Base-by-base conservation (phyloP, 2,113 vertebrate genomes). In the Engraulis encrasicolus region DNA sequence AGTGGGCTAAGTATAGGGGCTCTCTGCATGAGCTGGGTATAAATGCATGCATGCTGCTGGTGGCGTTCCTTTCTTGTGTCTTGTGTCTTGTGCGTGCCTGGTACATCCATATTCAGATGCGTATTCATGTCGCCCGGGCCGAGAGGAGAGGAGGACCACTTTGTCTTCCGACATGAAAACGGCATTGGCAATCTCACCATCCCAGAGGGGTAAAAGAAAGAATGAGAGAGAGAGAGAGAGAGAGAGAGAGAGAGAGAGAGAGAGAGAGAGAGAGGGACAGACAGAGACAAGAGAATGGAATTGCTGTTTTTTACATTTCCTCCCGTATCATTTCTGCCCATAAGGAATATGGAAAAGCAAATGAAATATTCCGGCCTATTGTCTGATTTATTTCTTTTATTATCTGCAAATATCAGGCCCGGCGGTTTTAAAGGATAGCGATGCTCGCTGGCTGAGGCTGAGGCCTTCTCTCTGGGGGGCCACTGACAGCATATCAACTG, bases 351-450 rank as follows among this genome's bases (percentile, higher is more conserved):
- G 92, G 95, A 74, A 95, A 95, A 96, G 95, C 94, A 96, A 97
- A 96, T 96, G 96, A 96, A 97, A 96, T 95, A 97, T 92, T 96
- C 94, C 93, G 94, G 92, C 94, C 93, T 92, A 91, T 95, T 94
- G 95, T 96, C 95, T 96, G 96, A 97, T 97, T 95, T 96, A 95
- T 96, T 95, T 96, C 94, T 95, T 93, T 95, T 95, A 95, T 95
- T 93, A 92, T 94, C 95, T 93, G 82, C 91, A 93, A 94, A 94
- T 92, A 94, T 95, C 94, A 93, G 90, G n/a, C 94, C 92, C 91
- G 88, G 93, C 95, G 94, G 95, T 95, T 95, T n/a, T 95, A 95
- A 95, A 94, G 93, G 89, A 93, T 94, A 93, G 94, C 92, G 91
- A 85, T 88, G 93, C 93, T 94, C 93, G 91, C 93, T 88, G 89